Percentiles rank a stretch among this genome's conserved stretches.
phyloP scores from a whole-genome alignment of 2,888 invertebrate genomes.

The Cephus spinipes region DNA sequence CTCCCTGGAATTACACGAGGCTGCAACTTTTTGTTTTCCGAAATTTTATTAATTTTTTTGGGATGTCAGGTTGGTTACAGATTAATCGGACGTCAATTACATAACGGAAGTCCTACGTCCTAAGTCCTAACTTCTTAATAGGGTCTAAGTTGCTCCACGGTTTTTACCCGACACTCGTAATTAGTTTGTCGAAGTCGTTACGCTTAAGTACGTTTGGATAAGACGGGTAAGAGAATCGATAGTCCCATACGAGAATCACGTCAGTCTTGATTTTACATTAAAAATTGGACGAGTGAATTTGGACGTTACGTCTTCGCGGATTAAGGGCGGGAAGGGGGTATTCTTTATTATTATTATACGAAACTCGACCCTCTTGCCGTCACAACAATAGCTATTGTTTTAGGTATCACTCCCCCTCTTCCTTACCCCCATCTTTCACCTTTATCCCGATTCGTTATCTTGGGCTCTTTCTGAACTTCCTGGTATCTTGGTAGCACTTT shows the following conservation, averaged over 20 bases:
- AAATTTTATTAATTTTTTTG: background rate
- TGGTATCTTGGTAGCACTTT: background rate
- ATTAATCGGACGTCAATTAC: background rate
- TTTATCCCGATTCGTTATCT: background rate
- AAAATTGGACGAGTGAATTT: background rate
- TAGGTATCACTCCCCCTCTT: too few species aligned
- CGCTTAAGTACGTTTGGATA: constrained; percentile 18
- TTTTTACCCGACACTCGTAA: constrained; percentile 12
- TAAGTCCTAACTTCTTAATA: background rate
- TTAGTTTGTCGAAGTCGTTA: constrained; percentile 36
- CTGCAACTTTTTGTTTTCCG: background rate
- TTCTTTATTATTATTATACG: background rate
- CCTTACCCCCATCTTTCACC: too few species aligned
- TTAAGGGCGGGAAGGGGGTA: background rate
- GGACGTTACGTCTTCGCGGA: background rate
- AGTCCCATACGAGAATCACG: too few species aligned
- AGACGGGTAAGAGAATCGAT: background rate
- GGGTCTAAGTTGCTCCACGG: background rate
- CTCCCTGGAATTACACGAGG: background rate
- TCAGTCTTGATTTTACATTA: background rate
- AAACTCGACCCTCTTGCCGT: background rate
- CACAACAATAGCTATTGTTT: background rate
- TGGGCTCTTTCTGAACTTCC: background rate
- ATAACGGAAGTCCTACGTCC: background rate
- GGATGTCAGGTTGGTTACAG: background rate